Conservation (phyloP, 2,113 vertebrate species). For the Xiphophorus maculatus region DNA sequence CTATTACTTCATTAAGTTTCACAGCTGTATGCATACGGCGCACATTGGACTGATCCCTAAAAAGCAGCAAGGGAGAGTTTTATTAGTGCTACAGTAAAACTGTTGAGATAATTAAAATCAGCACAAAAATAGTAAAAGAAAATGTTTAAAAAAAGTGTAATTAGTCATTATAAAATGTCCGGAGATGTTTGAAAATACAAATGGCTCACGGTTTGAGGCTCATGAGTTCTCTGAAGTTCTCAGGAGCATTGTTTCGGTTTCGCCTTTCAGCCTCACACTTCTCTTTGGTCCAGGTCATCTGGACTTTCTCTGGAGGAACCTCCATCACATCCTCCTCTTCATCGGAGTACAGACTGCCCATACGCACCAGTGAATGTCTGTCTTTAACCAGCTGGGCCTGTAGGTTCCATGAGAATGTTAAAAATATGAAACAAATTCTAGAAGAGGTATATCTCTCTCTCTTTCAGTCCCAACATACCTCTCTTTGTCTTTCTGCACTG, state of each 20-base stretch:
- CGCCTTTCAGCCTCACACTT: constrained; percentile 86
- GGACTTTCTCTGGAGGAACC: constrained; percentile 86
- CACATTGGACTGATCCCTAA: constrained; percentile 94
- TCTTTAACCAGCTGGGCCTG: constrained; percentile 97
- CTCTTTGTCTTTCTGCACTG: constrained; percentile 91
- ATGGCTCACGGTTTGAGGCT: constrained; percentile 94
- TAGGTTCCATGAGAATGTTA: background rate
- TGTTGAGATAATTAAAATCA: background rate
- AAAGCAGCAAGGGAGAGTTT: constrained; percentile 20
- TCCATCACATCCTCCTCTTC: constrained; percentile 90
- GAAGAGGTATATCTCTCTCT: background rate
- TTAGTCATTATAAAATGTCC: background rate
- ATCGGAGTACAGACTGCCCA: constrained; percentile 93
- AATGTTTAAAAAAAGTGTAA: background rate
- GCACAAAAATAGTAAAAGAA: background rate
- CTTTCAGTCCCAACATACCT: constrained; percentile 79
- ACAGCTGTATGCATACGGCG: constrained; percentile 98
- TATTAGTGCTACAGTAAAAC: background rate
- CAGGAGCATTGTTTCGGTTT: constrained; percentile 83
- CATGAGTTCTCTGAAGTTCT: constrained; percentile 94
- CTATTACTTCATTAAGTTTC: constrained; percentile 97
- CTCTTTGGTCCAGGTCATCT: constrained; percentile 98
- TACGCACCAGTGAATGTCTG: constrained; percentile 90
- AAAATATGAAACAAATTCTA: background rate
- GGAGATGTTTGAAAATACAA: background rate